phyloP scores from a whole-genome alignment of 2,113 vertebrate genomes.

The Aplodontia rufa region DNA sequence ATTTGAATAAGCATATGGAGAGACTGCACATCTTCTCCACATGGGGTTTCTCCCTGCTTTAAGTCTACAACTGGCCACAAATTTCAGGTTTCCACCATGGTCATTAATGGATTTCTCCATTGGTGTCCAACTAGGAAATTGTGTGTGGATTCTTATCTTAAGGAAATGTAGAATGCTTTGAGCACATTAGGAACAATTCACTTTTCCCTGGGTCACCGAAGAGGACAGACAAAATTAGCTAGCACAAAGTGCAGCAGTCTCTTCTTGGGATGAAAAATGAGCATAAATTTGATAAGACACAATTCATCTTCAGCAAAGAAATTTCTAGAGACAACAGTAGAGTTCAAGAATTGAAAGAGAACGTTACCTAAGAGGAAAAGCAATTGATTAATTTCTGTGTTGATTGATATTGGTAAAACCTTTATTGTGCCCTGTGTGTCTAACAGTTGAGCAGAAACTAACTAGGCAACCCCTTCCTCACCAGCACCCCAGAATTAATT shows the following conservation, averaged over 20 bases:
- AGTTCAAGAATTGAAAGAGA: not conserved
- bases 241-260: not conserved
- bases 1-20: not conserved
- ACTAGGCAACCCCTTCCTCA: not conserved
- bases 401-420: not conserved
- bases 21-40: not conserved
- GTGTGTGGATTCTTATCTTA: not conserved
- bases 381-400: not conserved
- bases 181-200: not conserved
- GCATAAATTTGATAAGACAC: not conserved
- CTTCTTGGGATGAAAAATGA: not conserved
- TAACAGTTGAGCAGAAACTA: not conserved
- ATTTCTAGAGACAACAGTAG: not conserved
- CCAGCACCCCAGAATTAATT: not conserved
- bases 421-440: not conserved
- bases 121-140: not conserved
- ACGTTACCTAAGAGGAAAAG: not conserved
- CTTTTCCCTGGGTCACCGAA: not conserved
- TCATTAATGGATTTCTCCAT: not conserved
- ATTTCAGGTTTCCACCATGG: not conserved
- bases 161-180: slow-evolving; percentile 32
- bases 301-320: slow-evolving; percentile 12
- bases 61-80: not conserved
- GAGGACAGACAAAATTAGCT: not conserved
- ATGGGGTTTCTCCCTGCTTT: not conserved